Evolutionary conservation across 2,797 vertebrate genomes (phyloP).

Genomic region (Mormyrus proboscirostris): DNA sequence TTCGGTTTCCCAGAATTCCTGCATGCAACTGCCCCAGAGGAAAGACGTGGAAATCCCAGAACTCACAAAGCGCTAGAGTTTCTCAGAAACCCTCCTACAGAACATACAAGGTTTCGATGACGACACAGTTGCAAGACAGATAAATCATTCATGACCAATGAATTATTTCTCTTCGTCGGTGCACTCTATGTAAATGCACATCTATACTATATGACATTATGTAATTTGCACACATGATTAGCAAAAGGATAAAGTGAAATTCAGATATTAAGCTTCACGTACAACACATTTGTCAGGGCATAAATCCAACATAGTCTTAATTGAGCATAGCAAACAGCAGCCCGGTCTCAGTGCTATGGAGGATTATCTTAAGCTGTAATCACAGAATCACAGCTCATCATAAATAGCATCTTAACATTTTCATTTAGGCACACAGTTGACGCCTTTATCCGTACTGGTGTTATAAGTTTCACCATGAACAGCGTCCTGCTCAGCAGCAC

Average conservation of each 20-base stretch:
- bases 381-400: neutral
- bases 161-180: neutral
- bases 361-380: neutral
- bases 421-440: neutral
- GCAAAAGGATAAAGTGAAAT: neutral
- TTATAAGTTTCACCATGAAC: neutral
- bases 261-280: neutral
- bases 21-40: neutral
- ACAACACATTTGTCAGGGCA: neutral
- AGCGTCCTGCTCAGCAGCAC: neutral
- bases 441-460: neutral
- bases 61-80: constrained; percentile 20
- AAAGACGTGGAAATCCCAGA: constrained; percentile 17
- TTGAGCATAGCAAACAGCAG: neutral
- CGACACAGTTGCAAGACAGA: neutral
- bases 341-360: neutral
- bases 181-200: neutral
- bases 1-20: constrained; percentile 1
- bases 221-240: neutral
- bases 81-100: constrained; percentile 21
- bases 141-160: neutral
- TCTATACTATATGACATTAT: neutral
- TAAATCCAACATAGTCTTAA: neutral
- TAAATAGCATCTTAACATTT: neutral
- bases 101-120: neutral